phyloP scores from a whole-genome alignment of 23 tunicate species.

The Clavelina lepadiformis region DNA sequence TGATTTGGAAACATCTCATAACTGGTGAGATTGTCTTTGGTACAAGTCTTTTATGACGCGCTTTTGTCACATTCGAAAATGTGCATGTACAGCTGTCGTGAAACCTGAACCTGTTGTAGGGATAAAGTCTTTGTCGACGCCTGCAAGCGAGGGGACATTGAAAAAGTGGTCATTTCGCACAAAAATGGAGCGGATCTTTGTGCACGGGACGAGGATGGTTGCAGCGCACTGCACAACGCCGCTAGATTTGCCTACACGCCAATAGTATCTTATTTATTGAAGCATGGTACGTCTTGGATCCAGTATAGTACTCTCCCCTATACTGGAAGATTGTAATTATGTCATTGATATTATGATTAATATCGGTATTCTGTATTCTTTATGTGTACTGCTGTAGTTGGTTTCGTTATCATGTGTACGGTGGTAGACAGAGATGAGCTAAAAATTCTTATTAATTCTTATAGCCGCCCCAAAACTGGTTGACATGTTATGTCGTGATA shows the following conservation, averaged over 20 bases:
- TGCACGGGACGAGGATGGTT: slow-evolving; percentile 48
- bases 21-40: too few species aligned
- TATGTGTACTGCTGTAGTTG: too few species aligned
- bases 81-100: too few species aligned
- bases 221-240: slow-evolving; percentile 74
- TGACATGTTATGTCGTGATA: slow-evolving; percentile 27
- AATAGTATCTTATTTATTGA: slow-evolving; percentile 30
- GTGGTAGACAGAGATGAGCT: too few species aligned
- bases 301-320: too few species aligned
- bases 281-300: slow-evolving; percentile 29
- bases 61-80: too few species aligned
- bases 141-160: slow-evolving; percentile 68
- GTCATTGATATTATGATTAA: too few species aligned
- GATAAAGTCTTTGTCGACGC: slow-evolving; percentile 45
- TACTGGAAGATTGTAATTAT: too few species aligned
- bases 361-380: too few species aligned
- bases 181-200: slow-evolving; percentile 49
- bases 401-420: too few species aligned
- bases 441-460: not conserved
- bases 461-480: slow-evolving; percentile 29
- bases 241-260: slow-evolving; percentile 38
- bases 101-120: slow-evolving; percentile 42
- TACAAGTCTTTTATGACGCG: too few species aligned
- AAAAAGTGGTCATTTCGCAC: slow-evolving; percentile 24
- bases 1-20: too few species aligned